Conservation (phyloP, 2,113 vertebrate species). For the Pterocles gutturalis region DNA sequence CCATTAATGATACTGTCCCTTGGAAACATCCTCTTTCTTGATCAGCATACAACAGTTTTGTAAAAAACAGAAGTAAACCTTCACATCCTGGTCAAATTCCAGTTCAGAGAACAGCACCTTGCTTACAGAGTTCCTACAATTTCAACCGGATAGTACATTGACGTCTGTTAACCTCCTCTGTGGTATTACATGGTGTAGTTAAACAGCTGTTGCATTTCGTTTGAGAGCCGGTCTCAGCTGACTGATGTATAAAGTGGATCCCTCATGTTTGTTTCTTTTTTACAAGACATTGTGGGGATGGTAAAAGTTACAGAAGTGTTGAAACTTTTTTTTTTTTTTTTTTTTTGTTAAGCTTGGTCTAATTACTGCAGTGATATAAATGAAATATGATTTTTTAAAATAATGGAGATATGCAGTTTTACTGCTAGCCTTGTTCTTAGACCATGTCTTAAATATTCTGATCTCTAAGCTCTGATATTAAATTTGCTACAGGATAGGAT, state of each 20-base stretch:
- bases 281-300: not conserved
- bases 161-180: not conserved
- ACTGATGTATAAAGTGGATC: not conserved
- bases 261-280: not conserved
- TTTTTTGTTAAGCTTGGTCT: not conserved
- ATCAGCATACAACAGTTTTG: not conserved
- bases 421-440: not conserved
- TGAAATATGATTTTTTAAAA: not conserved
- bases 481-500: not conserved
- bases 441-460: not conserved
- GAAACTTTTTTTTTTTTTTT: not conserved
- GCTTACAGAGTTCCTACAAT: not conserved
- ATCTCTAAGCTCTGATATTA: not conserved
- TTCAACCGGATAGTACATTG: not conserved
- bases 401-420: not conserved
- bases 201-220: not conserved
- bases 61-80: not conserved
- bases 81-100: constrained; percentile 14
- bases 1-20: not conserved
- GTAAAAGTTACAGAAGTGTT: not conserved
- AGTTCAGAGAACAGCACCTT: not conserved
- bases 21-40: not conserved
- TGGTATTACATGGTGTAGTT: not conserved
- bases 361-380: not conserved
- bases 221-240: not conserved